Evolutionary conservation across 2,888 invertebrate genomes (phyloP), one percentile per base, ranked within the genome.

Genomic region (Brenthis daphne): DNA sequence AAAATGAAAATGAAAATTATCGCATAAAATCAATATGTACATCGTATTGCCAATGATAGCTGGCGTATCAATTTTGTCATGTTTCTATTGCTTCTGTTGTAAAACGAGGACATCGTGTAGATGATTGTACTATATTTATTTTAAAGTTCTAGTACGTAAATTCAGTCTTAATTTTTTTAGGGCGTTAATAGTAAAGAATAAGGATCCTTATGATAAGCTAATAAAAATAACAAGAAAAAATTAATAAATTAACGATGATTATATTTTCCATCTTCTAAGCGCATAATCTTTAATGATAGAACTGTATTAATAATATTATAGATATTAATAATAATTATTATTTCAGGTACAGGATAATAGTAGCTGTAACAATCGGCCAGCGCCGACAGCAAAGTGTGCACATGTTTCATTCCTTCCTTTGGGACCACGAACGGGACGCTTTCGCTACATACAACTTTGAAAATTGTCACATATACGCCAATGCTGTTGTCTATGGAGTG

Each of bases 291-390:
- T 33, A 13, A 29, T 29, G 55, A 13, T 13, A 55, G 1, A 24
- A 57, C 6, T 43, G 57, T 11, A 11, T 13, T 12, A 37, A 6
- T 33, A 2, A 43, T 33, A 20, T 63, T 53, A 55, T 37, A 37
- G 37, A 8, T 8, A 37, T 43, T 43, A 8, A 37, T 37, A 48
- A 56, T 50, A 47, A 47, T 29, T n/a, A 48, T 60, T 8, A 50
- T 93, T 93, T 20, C 87, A 96, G 96, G 77, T 96, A 94, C 82
- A 95, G 95, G 82, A 88, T 96, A 63, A 86, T 95, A 68, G 94
- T 94, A 29, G 80, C 90, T 8, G 95, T 96, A 16, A 93, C 94
- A 29, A 95, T 96, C 67, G 95, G 95, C 13, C 96, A 96, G 81
- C 94, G 95, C 71, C 90, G 94, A 64, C 94, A 95, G 73, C 96